A percentile compares a stretch with the other conserved stretches of the same genome.
Conservation (phyloP, 2,113 vertebrate species). For the Tetraodon nigroviridis region DNA sequence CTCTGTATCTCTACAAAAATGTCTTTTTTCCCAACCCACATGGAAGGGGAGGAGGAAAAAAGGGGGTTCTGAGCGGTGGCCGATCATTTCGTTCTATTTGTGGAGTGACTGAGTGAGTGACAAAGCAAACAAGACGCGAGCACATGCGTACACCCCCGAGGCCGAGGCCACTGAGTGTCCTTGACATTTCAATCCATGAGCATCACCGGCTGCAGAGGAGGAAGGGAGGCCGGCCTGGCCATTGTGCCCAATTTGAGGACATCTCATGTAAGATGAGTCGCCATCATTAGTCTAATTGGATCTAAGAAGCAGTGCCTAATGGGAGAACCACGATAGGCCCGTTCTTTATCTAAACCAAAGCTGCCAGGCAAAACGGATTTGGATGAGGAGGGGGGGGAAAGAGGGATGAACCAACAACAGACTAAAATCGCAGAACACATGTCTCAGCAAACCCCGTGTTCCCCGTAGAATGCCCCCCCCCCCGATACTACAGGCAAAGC, state of each 20-base stretch:
- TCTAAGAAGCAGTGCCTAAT: conserved; percentile 48
- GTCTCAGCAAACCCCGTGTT: conserved; percentile 49
- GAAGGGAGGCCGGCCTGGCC: conserved; percentile 14
- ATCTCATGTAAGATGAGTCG: conserved; percentile 52
- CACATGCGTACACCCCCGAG: conserved; percentile 36
- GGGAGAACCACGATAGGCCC: conserved; percentile 37
- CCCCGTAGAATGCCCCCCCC: conserved; percentile 43
- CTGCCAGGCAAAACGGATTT: conserved; percentile 56
- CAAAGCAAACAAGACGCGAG: conserved; percentile 49
- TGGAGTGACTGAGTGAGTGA: conserved; percentile 36
- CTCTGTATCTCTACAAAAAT: neutral
- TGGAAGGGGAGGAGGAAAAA: neutral
- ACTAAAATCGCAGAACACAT: conserved; percentile 54
- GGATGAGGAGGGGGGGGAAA: conserved; percentile 26
- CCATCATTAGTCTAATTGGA: conserved; percentile 58
- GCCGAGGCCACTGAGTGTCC: conserved; percentile 37
- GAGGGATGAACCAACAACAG: conserved; percentile 53
- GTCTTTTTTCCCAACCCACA: neutral
- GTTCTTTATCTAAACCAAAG: conserved; percentile 53
- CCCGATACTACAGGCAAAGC: conserved; percentile 32
- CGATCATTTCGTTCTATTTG: conserved; percentile 40
- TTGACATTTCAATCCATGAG: conserved; percentile 60
- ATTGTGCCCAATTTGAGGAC: conserved; percentile 40
- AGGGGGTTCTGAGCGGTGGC: conserved; percentile 4
- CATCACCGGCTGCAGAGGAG: conserved; percentile 31